Conservation (phyloP, 2,888 invertebrate species). For the Thera britannica region DNA sequence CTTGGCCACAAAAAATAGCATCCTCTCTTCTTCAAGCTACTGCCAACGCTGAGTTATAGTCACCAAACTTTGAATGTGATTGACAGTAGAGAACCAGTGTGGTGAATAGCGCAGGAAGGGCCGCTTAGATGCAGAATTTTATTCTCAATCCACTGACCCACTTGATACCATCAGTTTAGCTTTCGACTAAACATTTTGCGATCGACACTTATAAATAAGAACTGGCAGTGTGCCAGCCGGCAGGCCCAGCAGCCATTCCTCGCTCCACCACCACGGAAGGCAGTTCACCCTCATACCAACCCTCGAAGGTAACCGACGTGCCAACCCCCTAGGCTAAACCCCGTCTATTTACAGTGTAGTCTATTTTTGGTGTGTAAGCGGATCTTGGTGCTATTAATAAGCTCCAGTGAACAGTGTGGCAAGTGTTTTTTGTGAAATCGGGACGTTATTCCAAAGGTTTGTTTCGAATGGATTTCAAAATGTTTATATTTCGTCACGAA, state of each 20-base stretch:
- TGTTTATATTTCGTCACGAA: background rate
- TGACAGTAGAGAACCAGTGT: constrained; percentile 4
- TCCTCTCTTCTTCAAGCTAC: background rate
- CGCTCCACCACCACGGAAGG: constrained; percentile 36
- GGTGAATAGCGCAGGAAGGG: background rate
- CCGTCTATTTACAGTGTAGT: constrained; percentile 15
- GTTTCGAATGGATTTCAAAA: background rate
- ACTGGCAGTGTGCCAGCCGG: constrained; percentile 51
- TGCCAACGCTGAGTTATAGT: background rate
- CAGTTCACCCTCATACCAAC: constrained; percentile 26
- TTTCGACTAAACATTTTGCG: constrained; percentile 24
- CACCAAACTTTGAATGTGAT: background rate
- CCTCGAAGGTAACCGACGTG: constrained; percentile 21
- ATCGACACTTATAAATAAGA: constrained; percentile 51
- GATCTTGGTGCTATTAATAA: constrained; percentile 25
- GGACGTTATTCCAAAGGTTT: background rate
- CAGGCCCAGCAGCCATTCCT: constrained; percentile 42
- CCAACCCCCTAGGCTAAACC: constrained; percentile 7
- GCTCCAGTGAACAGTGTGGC: constrained; percentile 20
- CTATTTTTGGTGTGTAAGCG: constrained; percentile 30
- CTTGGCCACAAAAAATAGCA: background rate
- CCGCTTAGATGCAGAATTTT: constrained; percentile 3
- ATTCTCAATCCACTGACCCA: constrained; percentile 28
- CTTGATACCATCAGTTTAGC: constrained; percentile 36
- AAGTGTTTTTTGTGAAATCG: constrained; percentile 12